phyloP scores from a whole-genome alignment of 1,140 invertebrate genomes.

The Meloidogyne floridensis region DNA sequence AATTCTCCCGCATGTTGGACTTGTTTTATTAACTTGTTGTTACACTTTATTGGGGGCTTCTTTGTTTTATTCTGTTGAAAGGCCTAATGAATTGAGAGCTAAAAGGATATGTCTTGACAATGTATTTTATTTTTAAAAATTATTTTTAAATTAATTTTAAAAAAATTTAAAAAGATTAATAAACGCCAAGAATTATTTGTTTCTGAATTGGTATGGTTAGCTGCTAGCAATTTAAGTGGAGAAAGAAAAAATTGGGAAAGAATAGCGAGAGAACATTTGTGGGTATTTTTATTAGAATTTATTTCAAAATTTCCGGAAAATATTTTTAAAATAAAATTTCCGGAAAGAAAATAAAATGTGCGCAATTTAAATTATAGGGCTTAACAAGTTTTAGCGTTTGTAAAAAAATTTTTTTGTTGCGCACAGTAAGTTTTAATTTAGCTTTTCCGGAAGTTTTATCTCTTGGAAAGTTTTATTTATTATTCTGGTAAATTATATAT shows the following conservation, averaged over 20 bases:
- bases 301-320: too few relatives aligned
- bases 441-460: too few relatives aligned
- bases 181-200: conserved; percentile 57
- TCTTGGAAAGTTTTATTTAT: not conserved
- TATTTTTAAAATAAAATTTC: too few relatives aligned
- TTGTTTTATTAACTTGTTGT: conserved; percentile 61
- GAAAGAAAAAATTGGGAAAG: conserved; percentile 38
- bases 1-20: conserved; percentile 63
- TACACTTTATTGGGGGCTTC: conserved; percentile 62
- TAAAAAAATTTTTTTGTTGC: not conserved
- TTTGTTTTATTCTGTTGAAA: conserved; percentile 61
- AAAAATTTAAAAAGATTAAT: conserved; percentile 52
- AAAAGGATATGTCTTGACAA: conserved; percentile 45
- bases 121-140: not conserved
- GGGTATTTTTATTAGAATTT: conserved; percentile 31
- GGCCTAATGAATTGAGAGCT: conserved; percentile 57
- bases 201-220: conserved; percentile 47
- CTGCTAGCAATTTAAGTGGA: conserved; percentile 48
- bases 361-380: not conserved
- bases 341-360: too few relatives aligned
- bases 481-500: too few relatives aligned
- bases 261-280: conserved; percentile 56
- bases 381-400: not conserved
- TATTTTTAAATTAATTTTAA: not conserved
- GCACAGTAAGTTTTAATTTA: not conserved